Conservation (phyloP, 2,797 vertebrate genomes). For the Bovichtus variegatus region DNA sequence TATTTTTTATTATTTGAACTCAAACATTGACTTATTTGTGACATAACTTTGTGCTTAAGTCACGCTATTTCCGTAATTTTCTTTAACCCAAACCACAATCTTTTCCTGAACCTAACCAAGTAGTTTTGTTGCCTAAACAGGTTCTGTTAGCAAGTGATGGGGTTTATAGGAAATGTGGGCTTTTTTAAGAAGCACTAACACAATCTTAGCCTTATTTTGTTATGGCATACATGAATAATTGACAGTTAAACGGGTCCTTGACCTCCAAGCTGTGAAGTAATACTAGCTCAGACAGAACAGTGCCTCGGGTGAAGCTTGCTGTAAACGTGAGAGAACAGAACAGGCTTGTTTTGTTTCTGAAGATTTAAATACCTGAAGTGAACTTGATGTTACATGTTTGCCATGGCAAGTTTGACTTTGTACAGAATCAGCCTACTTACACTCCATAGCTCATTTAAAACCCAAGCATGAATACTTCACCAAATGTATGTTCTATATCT, state of each 20-base stretch:
- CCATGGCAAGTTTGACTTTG: background rate
- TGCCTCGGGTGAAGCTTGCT: background rate
- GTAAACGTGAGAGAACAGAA: background rate
- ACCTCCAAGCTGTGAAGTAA: background rate
- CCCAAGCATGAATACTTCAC: background rate
- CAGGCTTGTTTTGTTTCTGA: background rate
- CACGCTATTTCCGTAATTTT: too few species aligned
- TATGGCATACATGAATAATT: background rate
- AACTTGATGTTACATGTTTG: conserved; percentile 18
- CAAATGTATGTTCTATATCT: background rate
- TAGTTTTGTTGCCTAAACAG: too few species aligned
- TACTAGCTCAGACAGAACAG: background rate
- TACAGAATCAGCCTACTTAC: background rate
- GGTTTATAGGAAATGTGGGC: background rate
- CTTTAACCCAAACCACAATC: too few species aligned
- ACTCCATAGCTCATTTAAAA: background rate
- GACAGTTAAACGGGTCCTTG: background rate
- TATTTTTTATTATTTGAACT: too few species aligned
- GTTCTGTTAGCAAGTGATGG: too few species aligned
- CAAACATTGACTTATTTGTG: too few species aligned
- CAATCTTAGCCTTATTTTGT: background rate
- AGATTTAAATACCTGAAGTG: background rate
- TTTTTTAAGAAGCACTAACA: too few species aligned
- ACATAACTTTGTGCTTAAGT: too few species aligned
- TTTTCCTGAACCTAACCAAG: too few species aligned